Percentiles rank a stretch among this genome's conserved stretches.
Conservation (phyloP, 2,888 invertebrate genomes). For the Nymphalis urticae region DNA sequence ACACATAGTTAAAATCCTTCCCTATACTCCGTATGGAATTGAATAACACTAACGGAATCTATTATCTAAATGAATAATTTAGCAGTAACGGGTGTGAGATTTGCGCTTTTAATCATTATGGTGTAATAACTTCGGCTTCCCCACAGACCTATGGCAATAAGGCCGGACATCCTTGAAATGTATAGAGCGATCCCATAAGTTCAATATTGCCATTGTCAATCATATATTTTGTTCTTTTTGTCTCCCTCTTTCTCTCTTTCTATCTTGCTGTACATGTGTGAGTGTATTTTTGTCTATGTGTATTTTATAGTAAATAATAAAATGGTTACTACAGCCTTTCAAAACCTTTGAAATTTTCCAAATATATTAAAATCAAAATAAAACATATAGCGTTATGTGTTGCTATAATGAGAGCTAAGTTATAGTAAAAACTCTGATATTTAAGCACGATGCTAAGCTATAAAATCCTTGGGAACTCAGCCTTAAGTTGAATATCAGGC, state of each 20-base stretch:
- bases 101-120: constrained; percentile 61
- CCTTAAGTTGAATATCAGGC: constrained; percentile 28
- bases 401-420: neutral
- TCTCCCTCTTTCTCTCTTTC: too few relatives aligned
- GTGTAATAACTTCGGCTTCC: constrained; percentile 60
- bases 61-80: constrained; percentile 73
- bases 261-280: too few relatives aligned
- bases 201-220: neutral
- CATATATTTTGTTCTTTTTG: too few relatives aligned
- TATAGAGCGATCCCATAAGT: neutral
- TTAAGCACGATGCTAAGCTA: neutral
- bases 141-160: constrained; percentile 12
- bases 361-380: too few relatives aligned
- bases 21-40: constrained; percentile 43
- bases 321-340: too few relatives aligned
- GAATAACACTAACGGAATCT: constrained; percentile 65
- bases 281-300: too few relatives aligned
- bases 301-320: too few relatives aligned
- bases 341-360: too few relatives aligned
- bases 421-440: neutral
- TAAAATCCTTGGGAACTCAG: constrained; percentile 4
- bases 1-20: constrained; percentile 5
- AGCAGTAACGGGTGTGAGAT: constrained; percentile 52
- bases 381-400: too few relatives aligned
- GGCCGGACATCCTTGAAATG: neutral